phyloP scores from a whole-genome alignment of 2,888 invertebrate species.

The Apamea monoglypha region DNA sequence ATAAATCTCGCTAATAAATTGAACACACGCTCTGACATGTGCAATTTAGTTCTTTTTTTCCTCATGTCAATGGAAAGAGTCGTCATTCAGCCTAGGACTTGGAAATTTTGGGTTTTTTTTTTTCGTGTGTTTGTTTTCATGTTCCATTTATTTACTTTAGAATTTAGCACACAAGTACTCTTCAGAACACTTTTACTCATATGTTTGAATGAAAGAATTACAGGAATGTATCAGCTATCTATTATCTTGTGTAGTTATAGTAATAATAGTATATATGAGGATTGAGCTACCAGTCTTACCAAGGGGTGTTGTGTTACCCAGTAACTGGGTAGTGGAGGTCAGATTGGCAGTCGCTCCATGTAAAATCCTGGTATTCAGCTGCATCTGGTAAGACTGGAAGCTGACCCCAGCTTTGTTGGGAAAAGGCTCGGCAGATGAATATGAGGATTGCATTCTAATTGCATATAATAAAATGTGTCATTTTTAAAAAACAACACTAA shows the following conservation, averaged over 20 bases:
- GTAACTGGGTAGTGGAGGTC: not conserved
- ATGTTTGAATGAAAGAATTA: constrained; percentile 30
- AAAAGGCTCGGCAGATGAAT: not conserved
- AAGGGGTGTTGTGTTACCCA: not conserved
- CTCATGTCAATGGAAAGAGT: constrained; percentile 22
- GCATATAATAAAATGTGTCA: not conserved
- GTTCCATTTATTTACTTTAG: not conserved
- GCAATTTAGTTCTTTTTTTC: constrained; percentile 49
- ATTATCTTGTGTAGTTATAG: constrained; percentile 23
- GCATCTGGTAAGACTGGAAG: not conserved
- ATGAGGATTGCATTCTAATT: too few species aligned
- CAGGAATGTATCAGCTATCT: constrained; percentile 28
- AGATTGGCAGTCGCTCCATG: not conserved
- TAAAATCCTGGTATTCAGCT: not conserved
- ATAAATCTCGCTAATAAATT: constrained; percentile 18
- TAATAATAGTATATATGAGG: not conserved
- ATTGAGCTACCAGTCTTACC: not conserved
- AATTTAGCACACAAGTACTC: not conserved
- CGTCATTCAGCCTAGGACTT: constrained; percentile 38
- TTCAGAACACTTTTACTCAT: not conserved
- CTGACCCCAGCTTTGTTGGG: not conserved
- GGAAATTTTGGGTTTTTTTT: not conserved
- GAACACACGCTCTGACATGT: constrained; percentile 61
- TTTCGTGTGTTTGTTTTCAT: not conserved
- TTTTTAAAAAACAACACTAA: not conserved